These are phyloP conservation scores for Planiliza haematocheilus DNA, from an alignment of 2,113 vertebrate species.

Conservation along the genomic window DNA sequence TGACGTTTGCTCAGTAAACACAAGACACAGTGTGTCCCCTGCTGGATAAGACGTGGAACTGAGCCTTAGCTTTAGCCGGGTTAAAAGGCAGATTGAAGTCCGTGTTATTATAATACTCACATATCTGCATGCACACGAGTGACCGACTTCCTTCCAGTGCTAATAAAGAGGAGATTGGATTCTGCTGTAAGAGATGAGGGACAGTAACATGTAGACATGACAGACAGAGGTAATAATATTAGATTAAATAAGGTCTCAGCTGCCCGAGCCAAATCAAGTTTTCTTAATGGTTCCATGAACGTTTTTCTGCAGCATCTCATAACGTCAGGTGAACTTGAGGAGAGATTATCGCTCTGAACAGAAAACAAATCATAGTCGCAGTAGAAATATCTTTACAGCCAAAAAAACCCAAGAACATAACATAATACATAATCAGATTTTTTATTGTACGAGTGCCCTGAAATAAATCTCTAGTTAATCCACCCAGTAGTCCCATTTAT, in stretches of 20 bases:
- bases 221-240: too few relatives aligned
- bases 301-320: not conserved
- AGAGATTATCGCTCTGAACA: not conserved
- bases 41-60: conserved; percentile 54
- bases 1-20: conserved; percentile 21
- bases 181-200: not conserved
- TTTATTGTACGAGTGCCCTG: not conserved
- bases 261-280: not conserved
- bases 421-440: not conserved
- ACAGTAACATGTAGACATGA: not conserved
- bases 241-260: not conserved
- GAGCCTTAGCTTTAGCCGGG: not conserved
- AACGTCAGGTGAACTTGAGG: not conserved
- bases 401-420: not conserved
- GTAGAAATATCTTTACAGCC: not conserved
- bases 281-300: not conserved
- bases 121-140: not conserved
- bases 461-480: not conserved
- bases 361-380: not conserved
- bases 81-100: too few relatives aligned
- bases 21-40: conserved; percentile 55
- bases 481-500: too few relatives aligned
- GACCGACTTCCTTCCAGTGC: not conserved
- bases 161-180: not conserved
- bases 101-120: not conserved